phyloP scores from a whole-genome alignment of 2,888 invertebrate species.

The Eupithecia exiguata region DNA sequence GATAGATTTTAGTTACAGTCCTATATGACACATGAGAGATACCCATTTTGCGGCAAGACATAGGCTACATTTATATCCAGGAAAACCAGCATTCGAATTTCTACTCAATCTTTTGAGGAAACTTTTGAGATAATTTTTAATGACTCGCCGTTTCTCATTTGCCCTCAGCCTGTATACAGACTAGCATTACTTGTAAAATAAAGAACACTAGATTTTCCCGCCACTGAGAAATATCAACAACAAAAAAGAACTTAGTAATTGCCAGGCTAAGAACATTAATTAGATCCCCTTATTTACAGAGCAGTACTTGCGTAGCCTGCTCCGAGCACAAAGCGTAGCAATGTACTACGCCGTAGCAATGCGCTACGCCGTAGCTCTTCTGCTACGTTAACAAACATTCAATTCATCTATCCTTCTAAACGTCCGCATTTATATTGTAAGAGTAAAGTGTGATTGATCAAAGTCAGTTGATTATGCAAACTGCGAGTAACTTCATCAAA shows the following conservation, averaged over 20 bases:
- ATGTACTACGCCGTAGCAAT: constrained; percentile 4
- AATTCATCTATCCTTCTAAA: not conserved
- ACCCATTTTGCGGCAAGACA: not conserved
- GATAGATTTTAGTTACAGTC: not conserved
- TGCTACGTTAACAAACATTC: not conserved
- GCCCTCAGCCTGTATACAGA: not conserved
- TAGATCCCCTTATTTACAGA: constrained; percentile 1
- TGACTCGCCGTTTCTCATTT: not conserved
- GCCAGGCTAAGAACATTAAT: not conserved
- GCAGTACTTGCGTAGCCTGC: constrained; percentile 1
- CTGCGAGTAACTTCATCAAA: not conserved
- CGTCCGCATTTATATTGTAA: not conserved
- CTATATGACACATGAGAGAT: not conserved
- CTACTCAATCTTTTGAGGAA: too few relatives aligned
- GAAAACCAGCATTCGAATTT: not conserved
- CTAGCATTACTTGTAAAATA: not conserved
- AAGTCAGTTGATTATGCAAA: not conserved
- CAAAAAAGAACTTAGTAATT: not conserved
- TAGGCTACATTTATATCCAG: not conserved
- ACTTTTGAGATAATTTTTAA: not conserved
- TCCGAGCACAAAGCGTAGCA: constrained; percentile 11
- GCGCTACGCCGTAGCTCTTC: constrained; percentile 4
- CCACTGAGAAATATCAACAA: constrained; percentile 1
- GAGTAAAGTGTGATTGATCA: not conserved
- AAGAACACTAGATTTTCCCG: not conserved